Base-by-base conservation (phyloP, 2,888 invertebrate species). In the Agrypnus murinus region DNA sequence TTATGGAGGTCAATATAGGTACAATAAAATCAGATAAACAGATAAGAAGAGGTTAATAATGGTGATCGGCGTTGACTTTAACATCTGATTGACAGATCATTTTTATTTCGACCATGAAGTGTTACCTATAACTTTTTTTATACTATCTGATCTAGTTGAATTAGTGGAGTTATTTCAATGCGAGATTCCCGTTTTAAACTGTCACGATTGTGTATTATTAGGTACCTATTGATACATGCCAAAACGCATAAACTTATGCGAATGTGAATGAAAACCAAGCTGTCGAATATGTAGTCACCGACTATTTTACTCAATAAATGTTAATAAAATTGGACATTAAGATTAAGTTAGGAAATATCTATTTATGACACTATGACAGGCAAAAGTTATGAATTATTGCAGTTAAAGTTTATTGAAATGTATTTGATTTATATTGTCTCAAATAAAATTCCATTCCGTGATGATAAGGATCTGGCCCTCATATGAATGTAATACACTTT, bases 81-180 rank as follows among this genome's bases (percentile, higher is more conserved):
- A 9, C 60, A 65, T 53, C 55, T 63, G 60, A 68, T 68, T 68
- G 68, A 68, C 68, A 68, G 62, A 55, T 48, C 60, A 36, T 48
- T 68, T 70, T 50, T 59, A 60, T 34, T 38, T 50, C 65, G 65
- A 50, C 70, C 70, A 65, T 70, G 70, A 70, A 70, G 58, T 50
- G 53, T 70, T 70, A 65, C 25, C 25, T 25, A 25, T 25, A 25
- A 25, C 25, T 2, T 25, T 25, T 25, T 25, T 25, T 25, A 3
- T 25, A 3, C 25, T 25, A 59, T 59, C 59, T 38, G 59, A 59
- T 59, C 59, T 59, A 38, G 19, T 40, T 59, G 59, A 12, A 19
- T 12, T 57, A 53, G 32, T 38, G 15, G 17, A 59, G 59, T n/a
- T n/a, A 59, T 59, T 40, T 43, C 43, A 14, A 43, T 31, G 31